Evolutionary conservation across 1,140 invertebrate species (phyloP), one percentile per base, ranked within the genome.

Genomic region (Gryllus bimaculatus): DNA sequence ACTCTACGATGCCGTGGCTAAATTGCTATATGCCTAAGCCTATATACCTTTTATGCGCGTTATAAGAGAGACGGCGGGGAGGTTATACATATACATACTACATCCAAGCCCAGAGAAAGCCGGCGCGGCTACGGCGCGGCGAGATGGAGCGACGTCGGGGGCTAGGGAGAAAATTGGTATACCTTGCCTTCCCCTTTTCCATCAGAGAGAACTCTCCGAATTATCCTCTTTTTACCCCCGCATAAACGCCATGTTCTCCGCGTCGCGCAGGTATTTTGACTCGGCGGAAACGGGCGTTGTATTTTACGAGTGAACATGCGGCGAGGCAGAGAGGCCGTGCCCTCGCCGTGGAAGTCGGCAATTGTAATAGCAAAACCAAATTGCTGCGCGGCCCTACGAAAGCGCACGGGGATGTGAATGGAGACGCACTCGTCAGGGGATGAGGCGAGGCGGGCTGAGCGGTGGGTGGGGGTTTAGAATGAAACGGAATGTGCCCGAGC

Each of bases 181-280:
- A 47, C 76, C 76, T 49, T 77, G 76, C 76, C 76, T 77, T 77
- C n/a, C 76, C 74, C 76, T 77, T 54, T 54, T 77, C 76, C 76
- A 77, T 77, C 76, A 77, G 6, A 47, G 48, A 48, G 48, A 48
- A 77, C n/a, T 18, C 76, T 20, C 47, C 76, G 48, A 77, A 77
- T 77, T 77, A 77, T 77, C 48, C 48, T 77, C 76, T 77, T 77
- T 77, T 48, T 47, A 66, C 54, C 54, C 18, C 18, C 48, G 48
- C 48, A 47, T 77, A 77, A 77, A 77, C 39, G 39, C 76, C 47
- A 20, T 47, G 8, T 48, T 20, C 76, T 47, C 47, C 18, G 47
- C 47, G 6, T 7, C 18, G n/a, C 8, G 48, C 47, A n/a, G 47
- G 48, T 77, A 54, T 77, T 76, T 77, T 48, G 76, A 77, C 39